Conservation (phyloP, 2,888 invertebrate genomes). For the Shargacucullia verbasci region DNA sequence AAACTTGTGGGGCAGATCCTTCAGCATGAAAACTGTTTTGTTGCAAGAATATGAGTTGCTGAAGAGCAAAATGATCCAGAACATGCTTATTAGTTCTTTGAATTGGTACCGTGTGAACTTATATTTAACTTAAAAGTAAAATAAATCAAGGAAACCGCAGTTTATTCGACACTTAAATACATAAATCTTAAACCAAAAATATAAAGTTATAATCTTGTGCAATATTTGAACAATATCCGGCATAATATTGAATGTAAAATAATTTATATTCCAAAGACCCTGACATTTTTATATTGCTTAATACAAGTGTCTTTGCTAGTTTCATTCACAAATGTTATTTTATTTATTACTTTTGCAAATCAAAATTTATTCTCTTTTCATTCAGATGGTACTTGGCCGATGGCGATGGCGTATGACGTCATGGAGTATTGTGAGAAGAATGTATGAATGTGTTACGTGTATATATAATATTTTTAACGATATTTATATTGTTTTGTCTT, state of each 20-base stretch:
- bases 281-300: conserved; percentile 60
- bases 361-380: neutral
- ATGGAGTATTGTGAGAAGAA: no score
- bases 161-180: neutral
- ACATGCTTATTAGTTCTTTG: no score
- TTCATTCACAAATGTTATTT: conserved; percentile 39
- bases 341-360: conserved; percentile 21
- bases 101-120: no score
- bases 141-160: neutral
- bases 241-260: conserved; percentile 42
- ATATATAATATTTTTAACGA: no score
- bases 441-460: no score
- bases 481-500: no score
- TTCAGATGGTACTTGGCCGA: neutral
- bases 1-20: no score
- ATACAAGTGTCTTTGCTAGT: conserved; percentile 16
- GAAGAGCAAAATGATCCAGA: no score
- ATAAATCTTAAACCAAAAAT: conserved; percentile 5
- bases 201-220: conserved; percentile 17
- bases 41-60: no score
- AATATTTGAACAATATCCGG: conserved; percentile 58
- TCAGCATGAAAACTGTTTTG: no score
- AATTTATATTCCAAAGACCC: conserved; percentile 50
- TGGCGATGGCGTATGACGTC: no score
- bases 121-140: neutral